Evolutionary conservation across 2,888 invertebrate species (phyloP), one percentile per base, ranked within the genome.

Genomic region (Homarus gammarus): DNA sequence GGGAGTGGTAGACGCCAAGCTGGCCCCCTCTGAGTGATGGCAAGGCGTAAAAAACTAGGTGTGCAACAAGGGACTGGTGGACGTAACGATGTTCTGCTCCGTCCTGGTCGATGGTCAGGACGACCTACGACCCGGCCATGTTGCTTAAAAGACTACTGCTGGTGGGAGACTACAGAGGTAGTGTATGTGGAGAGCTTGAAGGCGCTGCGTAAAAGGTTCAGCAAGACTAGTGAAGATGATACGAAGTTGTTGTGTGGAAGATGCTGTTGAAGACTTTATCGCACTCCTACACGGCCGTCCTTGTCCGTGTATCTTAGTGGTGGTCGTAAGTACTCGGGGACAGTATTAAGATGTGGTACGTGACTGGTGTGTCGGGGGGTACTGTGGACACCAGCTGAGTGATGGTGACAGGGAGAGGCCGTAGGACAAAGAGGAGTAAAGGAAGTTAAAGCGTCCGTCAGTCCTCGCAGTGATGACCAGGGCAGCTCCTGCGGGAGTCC

Each of bases 21-120:
- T 73, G 73, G 64, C 38, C 44, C 84, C 84, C 44, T 84, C 75
- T 84, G 84, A 84, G 75, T 84, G 84, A 84, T 84, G 84, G 84
- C 61, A 31, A 31, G 18, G 18, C 18, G 75, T 51, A 84, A 84
- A 84, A 84, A 84, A 84, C 61, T 77, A 49, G 64, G 44, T 31
- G 84, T 77, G 77, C 84, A 77, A 77, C 84, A 77, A 75, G 84
- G 44, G 84, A 84, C 51, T 64, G 64, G 75, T 64, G 73, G 77
- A 64, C 77, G 64, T 31, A 18, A 64, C 33, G 77, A 84, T 77
- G 75, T 27, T 73, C 61, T 15, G 51, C 33, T 84, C n/a, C 84
- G 51, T 40, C 51, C 84, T 77, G 77, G 8, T 64, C 64, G 44
- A 38, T 75, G 70, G 33, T 51, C 31, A n/a, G 78, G 33, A 33